Evolutionary conservation across 2,888 invertebrate species (phyloP).

Genomic region (Epiblema foenella): DNA sequence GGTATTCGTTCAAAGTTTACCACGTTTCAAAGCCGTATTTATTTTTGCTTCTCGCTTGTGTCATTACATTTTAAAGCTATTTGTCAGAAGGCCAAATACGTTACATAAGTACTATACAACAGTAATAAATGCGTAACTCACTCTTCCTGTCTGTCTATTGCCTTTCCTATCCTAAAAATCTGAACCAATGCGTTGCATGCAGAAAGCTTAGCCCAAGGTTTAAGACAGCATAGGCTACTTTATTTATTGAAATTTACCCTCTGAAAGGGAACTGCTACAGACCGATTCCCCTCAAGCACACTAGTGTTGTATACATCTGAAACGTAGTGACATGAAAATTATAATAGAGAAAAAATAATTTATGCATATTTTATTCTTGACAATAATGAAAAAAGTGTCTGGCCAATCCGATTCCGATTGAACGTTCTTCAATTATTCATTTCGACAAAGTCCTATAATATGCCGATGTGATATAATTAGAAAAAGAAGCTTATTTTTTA

Average conservation of each 20-base stretch:
- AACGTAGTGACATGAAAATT: too few relatives aligned
- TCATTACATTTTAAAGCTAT: conserved; percentile 11
- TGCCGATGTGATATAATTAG: not conserved
- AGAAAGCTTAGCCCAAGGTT: too few relatives aligned
- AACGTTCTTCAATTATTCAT: not conserved
- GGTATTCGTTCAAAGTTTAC: conserved; percentile 16
- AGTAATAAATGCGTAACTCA: too few relatives aligned
- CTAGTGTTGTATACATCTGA: not conserved
- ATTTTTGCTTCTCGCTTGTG: conserved; percentile 25
- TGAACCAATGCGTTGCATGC: too few relatives aligned
- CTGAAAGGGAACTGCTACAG: too few relatives aligned
- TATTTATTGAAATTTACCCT: too few relatives aligned
- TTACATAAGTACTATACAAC: too few relatives aligned
- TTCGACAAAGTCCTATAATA: not conserved
- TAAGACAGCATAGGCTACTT: too few relatives aligned
- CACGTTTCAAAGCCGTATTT: conserved; percentile 22
- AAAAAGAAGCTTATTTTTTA: not conserved
- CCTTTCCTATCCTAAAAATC: too few relatives aligned
- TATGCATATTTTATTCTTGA: not conserved
- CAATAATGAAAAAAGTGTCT: not conserved
- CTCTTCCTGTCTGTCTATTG: too few relatives aligned
- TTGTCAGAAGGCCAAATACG: conserved; percentile 32
- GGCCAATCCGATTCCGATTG: not conserved
- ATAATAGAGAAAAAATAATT: too few relatives aligned
- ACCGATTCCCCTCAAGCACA: too few relatives aligned